Evolutionary conservation across 2,797 vertebrate genomes (phyloP).

Genomic region (Sphenopsis melanotis): DNA sequence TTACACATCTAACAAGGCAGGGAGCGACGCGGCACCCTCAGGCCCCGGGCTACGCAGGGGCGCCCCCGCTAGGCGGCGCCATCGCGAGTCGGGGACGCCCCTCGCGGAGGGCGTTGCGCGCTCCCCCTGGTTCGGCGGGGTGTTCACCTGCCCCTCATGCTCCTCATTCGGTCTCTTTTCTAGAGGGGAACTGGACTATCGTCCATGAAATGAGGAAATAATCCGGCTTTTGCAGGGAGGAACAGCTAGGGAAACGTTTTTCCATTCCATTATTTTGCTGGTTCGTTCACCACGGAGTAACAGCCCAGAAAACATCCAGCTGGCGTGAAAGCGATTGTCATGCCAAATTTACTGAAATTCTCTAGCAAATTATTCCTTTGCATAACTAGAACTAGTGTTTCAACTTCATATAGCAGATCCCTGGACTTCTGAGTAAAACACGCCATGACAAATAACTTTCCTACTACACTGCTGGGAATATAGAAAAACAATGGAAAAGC

Average conservation of each 20-base stretch:
- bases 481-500: accelerated
- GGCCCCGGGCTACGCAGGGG: neutral
- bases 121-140: too few relatives aligned
- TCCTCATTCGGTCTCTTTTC: neutral
- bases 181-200: neutral
- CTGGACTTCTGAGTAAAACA: too few relatives aligned
- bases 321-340: accelerated
- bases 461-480: neutral
- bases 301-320: neutral
- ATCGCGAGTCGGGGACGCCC: neutral
- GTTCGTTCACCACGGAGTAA: neutral
- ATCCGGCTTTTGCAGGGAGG: neutral
- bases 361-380: too few relatives aligned
- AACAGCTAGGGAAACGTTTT: neutral
- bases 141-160: too few relatives aligned
- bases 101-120: neutral
- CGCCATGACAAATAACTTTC: neutral
- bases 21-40: neutral
- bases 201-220: neutral
- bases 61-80: neutral
- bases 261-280: neutral
- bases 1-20: too few relatives aligned
- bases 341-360: neutral
- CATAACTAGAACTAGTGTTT: neutral
- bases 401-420: accelerated